Percentiles rank a stretch among this genome's conserved stretches.
Conservation (phyloP, 2,797 vertebrate species). For the Danio aesculapii region DNA sequence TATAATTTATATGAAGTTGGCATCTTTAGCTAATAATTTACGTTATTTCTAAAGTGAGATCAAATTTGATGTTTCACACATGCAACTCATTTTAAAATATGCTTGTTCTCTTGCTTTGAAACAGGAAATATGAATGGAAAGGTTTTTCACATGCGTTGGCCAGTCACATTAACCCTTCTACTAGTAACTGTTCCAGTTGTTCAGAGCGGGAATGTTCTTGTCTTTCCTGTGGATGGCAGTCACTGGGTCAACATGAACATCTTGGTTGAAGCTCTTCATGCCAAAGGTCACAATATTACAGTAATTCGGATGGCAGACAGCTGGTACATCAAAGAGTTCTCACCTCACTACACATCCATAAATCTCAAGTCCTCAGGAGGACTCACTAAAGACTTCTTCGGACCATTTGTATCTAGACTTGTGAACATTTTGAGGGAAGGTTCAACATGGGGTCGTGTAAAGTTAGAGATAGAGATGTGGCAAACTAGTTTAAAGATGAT, state of each 20-base stretch:
- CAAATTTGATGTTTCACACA: too few relatives aligned
- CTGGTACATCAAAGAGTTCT: slow-evolving; percentile 61
- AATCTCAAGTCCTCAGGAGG: slow-evolving; percentile 15
- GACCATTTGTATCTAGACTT: background rate
- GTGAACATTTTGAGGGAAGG: slow-evolving; percentile 45
- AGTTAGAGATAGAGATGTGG: slow-evolving; percentile 51
- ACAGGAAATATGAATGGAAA: slow-evolving; percentile 42
- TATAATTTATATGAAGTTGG: too few relatives aligned
- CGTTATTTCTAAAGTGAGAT: too few relatives aligned
- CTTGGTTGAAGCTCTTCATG: slow-evolving; percentile 57
- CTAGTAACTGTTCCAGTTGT: slow-evolving; percentile 6
- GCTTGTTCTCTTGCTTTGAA: background rate
- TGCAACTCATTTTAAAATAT: too few relatives aligned
- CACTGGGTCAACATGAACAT: slow-evolving; percentile 68
- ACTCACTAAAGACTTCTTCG: slow-evolving; percentile 33
- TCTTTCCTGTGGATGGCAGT: slow-evolving; percentile 63
- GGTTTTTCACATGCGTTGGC: background rate
- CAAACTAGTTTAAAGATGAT: slow-evolving; percentile 19
- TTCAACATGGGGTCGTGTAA: slow-evolving; percentile 39
- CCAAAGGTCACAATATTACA: slow-evolving; percentile 61
- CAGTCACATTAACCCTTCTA: slow-evolving; percentile 34
- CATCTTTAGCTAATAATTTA: too few relatives aligned
- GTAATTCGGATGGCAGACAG: slow-evolving; percentile 55
- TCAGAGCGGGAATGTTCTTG: slow-evolving; percentile 56
- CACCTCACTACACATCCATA: slow-evolving; percentile 52